Evolutionary conservation across 2,888 invertebrate species (phyloP), one percentile per base, ranked within the genome.

Genomic region (Luffia ferchaultella): DNA sequence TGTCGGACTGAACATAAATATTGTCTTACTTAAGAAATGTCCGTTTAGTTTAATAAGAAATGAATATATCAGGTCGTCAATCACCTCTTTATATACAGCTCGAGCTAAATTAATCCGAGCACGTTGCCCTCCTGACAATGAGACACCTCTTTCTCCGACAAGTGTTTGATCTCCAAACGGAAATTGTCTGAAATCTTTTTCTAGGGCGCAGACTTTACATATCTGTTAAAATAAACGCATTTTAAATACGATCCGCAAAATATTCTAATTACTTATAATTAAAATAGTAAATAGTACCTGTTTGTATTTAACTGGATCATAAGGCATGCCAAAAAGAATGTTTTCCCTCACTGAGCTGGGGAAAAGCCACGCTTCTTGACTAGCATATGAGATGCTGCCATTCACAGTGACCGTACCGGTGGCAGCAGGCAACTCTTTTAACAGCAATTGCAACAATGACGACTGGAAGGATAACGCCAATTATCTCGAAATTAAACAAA

Each of bases 341-440:
- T 96, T 96, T 64, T 95, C 93, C 48, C 92, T 80, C 1, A 96
- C 86, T 1, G 92, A 90, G 16, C 88, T 87, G 1, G 89, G 89
- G 65, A 92, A 92, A 0, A 92, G 87, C 96, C 96, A 96, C 5
- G 96, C 88, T 66, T 95, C 93, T 72, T 95, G 95, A 57, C 91
- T 86, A 0, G 93, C 92, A 69, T 95, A 96, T 19, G 91, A 89
- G 15, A 90, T 52, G 40, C 66, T 76, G 1, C 90, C 95, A 48
- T 85, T 84, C 15, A 92, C 80, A 50, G 86, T 77, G 17, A 93
- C 73, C 12, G 75, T 78, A 42, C 95, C 94, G 46, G 68, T 62
- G 2, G 76, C 71, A 30, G 89, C 68, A 1, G 88, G 87, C 54
- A 94, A 75, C 71, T 95, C 95, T 47, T 90, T 88, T 48, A 95